These are phyloP conservation scores for Myiotriccus ornatus DNA, from an alignment of 2,797 vertebrate genomes.

Conservation along the genomic window DNA sequence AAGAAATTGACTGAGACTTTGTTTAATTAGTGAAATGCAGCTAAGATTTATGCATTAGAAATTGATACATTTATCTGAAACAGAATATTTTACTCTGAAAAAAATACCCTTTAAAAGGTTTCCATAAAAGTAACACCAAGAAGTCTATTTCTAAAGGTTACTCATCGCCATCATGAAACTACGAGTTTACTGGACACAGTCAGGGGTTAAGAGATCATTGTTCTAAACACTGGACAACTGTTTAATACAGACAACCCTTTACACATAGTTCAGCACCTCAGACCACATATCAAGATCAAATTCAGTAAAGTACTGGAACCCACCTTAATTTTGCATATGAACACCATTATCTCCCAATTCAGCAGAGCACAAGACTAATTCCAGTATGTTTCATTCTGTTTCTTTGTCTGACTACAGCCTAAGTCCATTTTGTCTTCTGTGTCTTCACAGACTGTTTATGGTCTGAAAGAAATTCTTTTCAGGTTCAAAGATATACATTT, in stretches of 20 bases:
- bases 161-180: neutral
- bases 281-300: neutral
- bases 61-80: neutral
- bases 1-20: neutral
- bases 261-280: neutral
- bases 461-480: neutral
- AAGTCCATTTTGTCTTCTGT: neutral
- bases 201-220: neutral
- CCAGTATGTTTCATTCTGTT: neutral
- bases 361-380: neutral
- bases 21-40: neutral
- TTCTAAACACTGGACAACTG: neutral
- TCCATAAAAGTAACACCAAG: neutral
- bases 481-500: neutral
- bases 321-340: neutral
- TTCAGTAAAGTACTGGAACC: neutral
- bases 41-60: neutral
- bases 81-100: neutral
- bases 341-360: neutral
- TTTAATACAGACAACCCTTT: neutral
- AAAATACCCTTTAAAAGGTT: neutral
- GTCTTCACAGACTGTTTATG: neutral
- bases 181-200: neutral
- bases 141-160: neutral
- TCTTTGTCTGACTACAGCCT: neutral